Percentiles rank a stretch among this genome's conserved stretches.
phyloP scores from a whole-genome alignment of 2,113 vertebrate species.

The Plotosus lineatus region DNA sequence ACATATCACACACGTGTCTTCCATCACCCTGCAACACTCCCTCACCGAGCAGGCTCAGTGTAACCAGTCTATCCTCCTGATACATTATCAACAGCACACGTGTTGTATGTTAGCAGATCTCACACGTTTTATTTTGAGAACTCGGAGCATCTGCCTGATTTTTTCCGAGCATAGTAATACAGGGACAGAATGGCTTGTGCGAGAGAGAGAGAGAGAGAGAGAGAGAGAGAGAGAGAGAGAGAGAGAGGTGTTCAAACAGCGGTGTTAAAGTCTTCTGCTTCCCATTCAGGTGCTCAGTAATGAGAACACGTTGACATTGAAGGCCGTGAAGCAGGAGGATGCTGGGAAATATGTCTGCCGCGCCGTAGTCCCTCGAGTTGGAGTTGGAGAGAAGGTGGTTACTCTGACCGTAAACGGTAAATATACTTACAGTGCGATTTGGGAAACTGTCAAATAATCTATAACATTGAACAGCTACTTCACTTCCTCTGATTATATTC shows the following conservation, averaged over 20 bases:
- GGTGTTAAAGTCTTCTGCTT: background rate
- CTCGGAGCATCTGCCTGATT: background rate
- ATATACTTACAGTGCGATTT: no score
- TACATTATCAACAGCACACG: background rate
- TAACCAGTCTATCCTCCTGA: background rate
- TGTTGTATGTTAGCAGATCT: background rate
- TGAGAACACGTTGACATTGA: conserved; percentile 89
- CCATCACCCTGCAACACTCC: background rate
- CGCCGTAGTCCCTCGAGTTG: conserved; percentile 92
- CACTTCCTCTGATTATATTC: no score
- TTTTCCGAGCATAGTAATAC: background rate
- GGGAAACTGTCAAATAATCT: no score
- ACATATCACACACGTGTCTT: background rate
- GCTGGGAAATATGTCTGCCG: conserved; percentile 96
- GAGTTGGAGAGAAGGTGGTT: conserved; percentile 91
- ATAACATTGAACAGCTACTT: no score
- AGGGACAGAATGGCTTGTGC: no score
- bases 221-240: background rate
- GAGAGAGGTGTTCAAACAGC: background rate
- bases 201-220: background rate
- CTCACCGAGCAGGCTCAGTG: background rate
- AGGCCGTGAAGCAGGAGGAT: conserved; percentile 92
- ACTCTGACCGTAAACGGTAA: conserved; percentile 94
- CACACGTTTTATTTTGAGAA: background rate
- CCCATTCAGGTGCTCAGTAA: conserved; percentile 90